phyloP scores from a whole-genome alignment of 2,888 invertebrate genomes.

The Watsonalla cultraria region DNA sequence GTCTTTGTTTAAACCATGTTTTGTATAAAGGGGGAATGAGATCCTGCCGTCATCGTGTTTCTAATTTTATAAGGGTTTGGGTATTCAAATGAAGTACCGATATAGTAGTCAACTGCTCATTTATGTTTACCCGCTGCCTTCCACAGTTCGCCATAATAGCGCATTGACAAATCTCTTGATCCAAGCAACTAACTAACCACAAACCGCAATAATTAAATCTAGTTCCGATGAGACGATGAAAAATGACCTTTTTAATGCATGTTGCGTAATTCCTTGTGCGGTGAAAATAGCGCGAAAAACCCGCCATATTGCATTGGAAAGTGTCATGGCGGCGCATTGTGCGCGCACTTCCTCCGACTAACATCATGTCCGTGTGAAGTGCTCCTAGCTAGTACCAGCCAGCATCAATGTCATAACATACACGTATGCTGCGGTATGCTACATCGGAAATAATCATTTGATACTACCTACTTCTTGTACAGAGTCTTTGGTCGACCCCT shows the following conservation, averaged over 20 bases:
- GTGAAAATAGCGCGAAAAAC: constrained; percentile 49
- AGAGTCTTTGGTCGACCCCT: no score
- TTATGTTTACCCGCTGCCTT: no score
- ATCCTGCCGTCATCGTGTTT: no score
- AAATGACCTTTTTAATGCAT: constrained; percentile 16
- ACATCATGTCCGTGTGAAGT: not conserved
- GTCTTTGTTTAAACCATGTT: no score
- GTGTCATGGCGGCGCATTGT: constrained; percentile 37
- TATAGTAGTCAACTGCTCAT: no score
- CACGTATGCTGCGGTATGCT: not conserved
- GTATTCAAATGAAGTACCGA: no score
- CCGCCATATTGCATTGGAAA: constrained; percentile 46
- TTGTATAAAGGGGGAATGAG: no score
- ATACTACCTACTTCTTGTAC: no score
- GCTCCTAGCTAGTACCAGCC: not conserved
- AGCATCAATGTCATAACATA: not conserved
- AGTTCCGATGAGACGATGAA: not conserved
- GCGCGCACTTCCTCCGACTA: constrained; percentile 23
- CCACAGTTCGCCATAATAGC: no score
- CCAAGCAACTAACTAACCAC: not conserved
- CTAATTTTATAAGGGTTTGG: no score
- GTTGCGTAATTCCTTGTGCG: constrained; percentile 17
- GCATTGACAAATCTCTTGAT: no score
- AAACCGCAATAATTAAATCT: not conserved
- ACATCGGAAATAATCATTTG: no score